Evolutionary conservation across 2,113 vertebrate genomes (phyloP).

Genomic region (Buteo buteo): DNA sequence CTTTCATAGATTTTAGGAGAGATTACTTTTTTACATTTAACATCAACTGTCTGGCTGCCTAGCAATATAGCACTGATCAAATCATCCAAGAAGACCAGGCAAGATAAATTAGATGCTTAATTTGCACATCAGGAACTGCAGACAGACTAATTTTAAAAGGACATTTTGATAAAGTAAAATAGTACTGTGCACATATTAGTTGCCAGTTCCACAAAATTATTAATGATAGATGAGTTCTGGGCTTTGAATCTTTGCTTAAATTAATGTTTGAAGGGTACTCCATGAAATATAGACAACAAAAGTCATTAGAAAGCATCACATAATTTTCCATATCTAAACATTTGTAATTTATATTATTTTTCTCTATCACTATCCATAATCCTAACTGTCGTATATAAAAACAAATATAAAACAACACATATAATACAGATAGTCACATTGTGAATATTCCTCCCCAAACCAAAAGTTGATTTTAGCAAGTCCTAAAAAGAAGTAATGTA

Average conservation of each 20-base stretch:
- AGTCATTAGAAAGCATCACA: not conserved
- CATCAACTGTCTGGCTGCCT: conserved; percentile 23
- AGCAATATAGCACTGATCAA: conserved; percentile 44
- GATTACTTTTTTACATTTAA: conserved; percentile 1
- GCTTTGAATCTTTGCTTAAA: conserved; percentile 41
- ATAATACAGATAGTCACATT: not conserved
- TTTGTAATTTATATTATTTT: not conserved
- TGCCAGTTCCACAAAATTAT: conserved; percentile 43
- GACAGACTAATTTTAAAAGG: conserved; percentile 70
- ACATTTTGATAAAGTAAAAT: conserved; percentile 72
- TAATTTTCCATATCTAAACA: not conserved
- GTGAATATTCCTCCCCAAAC: not conserved
- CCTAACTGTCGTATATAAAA: not conserved
- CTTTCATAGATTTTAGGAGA: not conserved
- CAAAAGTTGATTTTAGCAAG: not conserved
- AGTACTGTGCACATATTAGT: conserved; percentile 42
- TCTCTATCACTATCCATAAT: not conserved
- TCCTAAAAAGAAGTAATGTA: not conserved
- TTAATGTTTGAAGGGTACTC: not conserved
- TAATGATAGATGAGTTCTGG: conserved; percentile 49
- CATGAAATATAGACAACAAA: conserved; percentile 3
- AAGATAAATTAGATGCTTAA: conserved; percentile 73
- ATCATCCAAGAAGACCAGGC: conserved; percentile 26
- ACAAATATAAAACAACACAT: not conserved
- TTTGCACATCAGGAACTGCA: conserved; percentile 65